Percentiles rank a stretch among this genome's conserved stretches.
phyloP scores from a whole-genome alignment of 2,113 vertebrate species.

The Seriola aureovittata region DNA sequence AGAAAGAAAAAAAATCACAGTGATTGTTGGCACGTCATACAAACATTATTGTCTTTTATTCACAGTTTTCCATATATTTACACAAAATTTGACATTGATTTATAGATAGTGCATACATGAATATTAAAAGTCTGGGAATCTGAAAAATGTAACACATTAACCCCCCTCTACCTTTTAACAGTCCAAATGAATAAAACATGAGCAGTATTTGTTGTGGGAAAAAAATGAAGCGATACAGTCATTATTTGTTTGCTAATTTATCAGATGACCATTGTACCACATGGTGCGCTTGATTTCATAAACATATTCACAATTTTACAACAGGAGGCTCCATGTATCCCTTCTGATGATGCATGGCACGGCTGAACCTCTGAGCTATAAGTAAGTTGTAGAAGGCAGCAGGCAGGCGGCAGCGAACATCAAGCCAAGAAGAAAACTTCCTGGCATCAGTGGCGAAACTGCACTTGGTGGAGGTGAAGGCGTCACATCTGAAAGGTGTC shows the following conservation, averaged over 20 bases:
- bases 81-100: slow-evolving; percentile 12
- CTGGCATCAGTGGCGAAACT: slow-evolving; percentile 26
- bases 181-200: background rate
- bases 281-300: slow-evolving; percentile 10
- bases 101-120: slow-evolving; percentile 29
- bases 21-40: slow-evolving; percentile 1
- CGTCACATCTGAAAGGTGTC: background rate
- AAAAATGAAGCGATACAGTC: background rate
- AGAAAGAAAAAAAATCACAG: background rate
- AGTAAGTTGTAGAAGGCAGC: slow-evolving; percentile 26
- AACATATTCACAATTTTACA: slow-evolving; percentile 35
- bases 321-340: background rate
- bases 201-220: background rate
- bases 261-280: background rate
- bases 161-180: background rate
- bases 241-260: background rate
- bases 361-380: background rate
- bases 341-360: background rate
- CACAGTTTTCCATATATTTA: slow-evolving; percentile 35
- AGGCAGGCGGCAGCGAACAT: slow-evolving; percentile 45
- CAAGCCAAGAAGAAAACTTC: slow-evolving; percentile 46
- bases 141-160: slow-evolving; percentile 12
- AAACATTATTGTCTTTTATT: slow-evolving; percentile 64
- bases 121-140: slow-evolving; percentile 3
- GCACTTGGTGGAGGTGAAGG: slow-evolving; percentile 33